Evolutionary conservation across 2,797 vertebrate genomes (phyloP).

Genomic region (Limnodromus scolopaceus): DNA sequence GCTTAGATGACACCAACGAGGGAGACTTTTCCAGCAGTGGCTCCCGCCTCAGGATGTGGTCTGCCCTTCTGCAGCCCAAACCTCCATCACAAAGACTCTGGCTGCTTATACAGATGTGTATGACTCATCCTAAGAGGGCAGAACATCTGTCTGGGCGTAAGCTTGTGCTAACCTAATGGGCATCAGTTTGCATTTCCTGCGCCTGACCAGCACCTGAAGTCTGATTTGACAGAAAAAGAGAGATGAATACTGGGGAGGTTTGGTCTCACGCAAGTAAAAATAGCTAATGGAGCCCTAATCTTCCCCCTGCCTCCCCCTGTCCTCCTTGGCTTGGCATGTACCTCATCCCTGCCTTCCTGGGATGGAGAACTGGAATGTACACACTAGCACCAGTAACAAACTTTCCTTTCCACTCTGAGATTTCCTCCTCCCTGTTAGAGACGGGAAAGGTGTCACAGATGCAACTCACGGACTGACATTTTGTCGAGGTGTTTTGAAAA

Average conservation of each 20-base stretch:
- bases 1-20: not conserved
- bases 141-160: not conserved
- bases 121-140: not conserved
- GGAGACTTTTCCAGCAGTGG: not conserved
- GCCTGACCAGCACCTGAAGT: not conserved
- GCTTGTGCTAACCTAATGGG: not conserved
- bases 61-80: not conserved
- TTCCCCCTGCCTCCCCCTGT: not conserved
- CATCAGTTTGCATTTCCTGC: not conserved
- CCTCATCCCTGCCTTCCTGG: not conserved
- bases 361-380: not conserved
- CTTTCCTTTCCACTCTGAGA: not conserved
- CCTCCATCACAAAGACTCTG: not conserved
- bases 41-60: slow-evolving; percentile 1
- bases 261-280: not conserved
- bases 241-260: not conserved
- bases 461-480: rapidly evolving
- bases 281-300: not conserved
- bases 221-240: not conserved
- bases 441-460: not conserved
- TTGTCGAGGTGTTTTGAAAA: not conserved
- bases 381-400: not conserved
- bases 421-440: not conserved
- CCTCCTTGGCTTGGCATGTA: not conserved
- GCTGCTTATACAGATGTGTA: slow-evolving; percentile 8